Conservation (phyloP, 2,797 vertebrate species). For the Epinephelus malabaricus region DNA sequence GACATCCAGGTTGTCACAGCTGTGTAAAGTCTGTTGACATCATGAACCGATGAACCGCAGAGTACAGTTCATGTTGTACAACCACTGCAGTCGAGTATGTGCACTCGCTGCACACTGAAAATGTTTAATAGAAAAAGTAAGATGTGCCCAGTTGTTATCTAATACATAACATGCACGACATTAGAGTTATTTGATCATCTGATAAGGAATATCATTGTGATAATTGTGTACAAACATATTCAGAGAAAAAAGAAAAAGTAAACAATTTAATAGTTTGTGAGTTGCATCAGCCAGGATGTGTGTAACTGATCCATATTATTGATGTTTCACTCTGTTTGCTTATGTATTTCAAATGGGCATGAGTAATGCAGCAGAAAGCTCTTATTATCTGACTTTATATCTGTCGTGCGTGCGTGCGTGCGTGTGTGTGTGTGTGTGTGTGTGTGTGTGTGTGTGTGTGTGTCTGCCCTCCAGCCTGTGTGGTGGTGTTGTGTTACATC, state of each 20-base stretch:
- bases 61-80: slow-evolving; percentile 21
- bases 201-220: neutral
- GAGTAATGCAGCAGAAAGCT: slow-evolving; percentile 33
- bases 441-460: slow-evolving; percentile 14
- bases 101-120: neutral
- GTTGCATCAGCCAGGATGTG: slow-evolving; percentile 26
- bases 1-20: slow-evolving; percentile 46
- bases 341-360: slow-evolving; percentile 23
- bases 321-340: neutral
- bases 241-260: neutral
- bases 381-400: slow-evolving; percentile 35
- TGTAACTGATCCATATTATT: slow-evolving; percentile 33
- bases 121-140: neutral
- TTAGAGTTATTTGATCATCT: neutral
- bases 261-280: neutral
- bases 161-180: neutral
- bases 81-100: slow-evolving; percentile 6
- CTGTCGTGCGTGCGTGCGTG: slow-evolving; percentile 19
- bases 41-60: slow-evolving; percentile 24
- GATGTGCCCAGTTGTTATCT: neutral
- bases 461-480: neutral
- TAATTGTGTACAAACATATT: slow-evolving; percentile 1
- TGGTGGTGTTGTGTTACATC: slow-evolving; percentile 65
- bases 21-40: slow-evolving; percentile 63
- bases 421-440: slow-evolving; percentile 23